phyloP scores from a whole-genome alignment of 1,140 invertebrate genomes.

The Ectropis grisescens region DNA sequence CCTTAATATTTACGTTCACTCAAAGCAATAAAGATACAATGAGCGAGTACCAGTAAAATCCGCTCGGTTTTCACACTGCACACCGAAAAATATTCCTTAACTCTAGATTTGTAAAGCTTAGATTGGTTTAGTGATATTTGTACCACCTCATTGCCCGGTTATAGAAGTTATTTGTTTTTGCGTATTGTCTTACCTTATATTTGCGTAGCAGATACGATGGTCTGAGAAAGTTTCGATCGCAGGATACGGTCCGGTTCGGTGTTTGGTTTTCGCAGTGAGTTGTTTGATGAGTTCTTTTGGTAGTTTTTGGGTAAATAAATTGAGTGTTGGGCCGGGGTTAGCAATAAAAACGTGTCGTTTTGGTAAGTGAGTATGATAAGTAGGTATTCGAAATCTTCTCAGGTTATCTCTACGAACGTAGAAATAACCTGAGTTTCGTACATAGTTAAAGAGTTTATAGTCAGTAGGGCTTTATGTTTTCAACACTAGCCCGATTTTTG shows the following conservation, averaged over 20 bases:
- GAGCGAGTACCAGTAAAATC: conserved; percentile 47
- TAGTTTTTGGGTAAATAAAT: conserved; percentile 16
- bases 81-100: conserved; percentile 13
- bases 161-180: conserved; percentile 53
- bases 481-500: no score
- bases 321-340: conserved; percentile 1
- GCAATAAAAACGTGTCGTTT: neutral
- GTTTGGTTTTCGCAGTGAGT: conserved; percentile 38
- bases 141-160: conserved; percentile 23
- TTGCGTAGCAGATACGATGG: conserved; percentile 39
- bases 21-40: conserved; percentile 57
- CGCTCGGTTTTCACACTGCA: conserved; percentile 18
- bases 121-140: conserved; percentile 8
- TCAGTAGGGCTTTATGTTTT: no score
- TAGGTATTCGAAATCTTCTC: neutral
- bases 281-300: conserved; percentile 32
- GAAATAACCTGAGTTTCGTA: neutral
- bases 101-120: conserved; percentile 1
- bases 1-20: conserved; percentile 58
- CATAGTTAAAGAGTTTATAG: no score
- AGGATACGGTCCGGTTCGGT: conserved; percentile 17
- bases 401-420: neutral
- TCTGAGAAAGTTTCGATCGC: conserved; percentile 25
- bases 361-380: neutral
- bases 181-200: conserved; percentile 50